Percentiles rank a stretch among this genome's conserved stretches.
phyloP scores from a whole-genome alignment of 2,113 vertebrate genomes.

The Alouatta palliata region DNA sequence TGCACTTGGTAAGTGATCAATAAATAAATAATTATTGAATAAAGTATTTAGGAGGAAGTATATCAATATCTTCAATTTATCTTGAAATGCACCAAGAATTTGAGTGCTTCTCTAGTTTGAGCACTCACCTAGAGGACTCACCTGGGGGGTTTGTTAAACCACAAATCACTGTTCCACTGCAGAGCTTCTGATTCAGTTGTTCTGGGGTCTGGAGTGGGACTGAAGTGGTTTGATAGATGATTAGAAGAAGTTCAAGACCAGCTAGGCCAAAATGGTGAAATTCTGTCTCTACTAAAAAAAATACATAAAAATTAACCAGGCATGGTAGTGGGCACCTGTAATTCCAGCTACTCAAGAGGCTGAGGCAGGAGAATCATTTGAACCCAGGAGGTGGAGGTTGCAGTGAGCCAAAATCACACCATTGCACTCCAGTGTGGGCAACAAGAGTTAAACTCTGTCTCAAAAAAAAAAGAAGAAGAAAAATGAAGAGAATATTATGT shows the following conservation, averaged over 20 bases:
- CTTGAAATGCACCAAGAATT: conserved; percentile 25
- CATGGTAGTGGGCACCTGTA: too few species aligned
- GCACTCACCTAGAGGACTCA: not conserved
- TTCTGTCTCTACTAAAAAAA: too few species aligned
- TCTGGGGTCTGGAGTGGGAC: not conserved
- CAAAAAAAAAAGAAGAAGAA: too few species aligned
- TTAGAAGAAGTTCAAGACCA: not conserved
- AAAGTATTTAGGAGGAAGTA: not conserved
- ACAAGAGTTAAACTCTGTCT: too few species aligned
- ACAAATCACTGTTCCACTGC: not conserved
- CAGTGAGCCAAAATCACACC: too few species aligned
- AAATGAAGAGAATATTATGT: not conserved
- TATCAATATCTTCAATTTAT: conserved; percentile 22
- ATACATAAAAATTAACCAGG: too few species aligned
- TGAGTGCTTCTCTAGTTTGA: conserved; percentile 8
- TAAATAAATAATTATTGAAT: conserved; percentile 53
- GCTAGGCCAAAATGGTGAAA: too few species aligned
- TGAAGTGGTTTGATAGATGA: not conserved
- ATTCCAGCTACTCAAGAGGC: too few species aligned
- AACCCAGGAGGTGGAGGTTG: too few species aligned
- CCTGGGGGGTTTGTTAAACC: not conserved
- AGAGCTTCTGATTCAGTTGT: not conserved
- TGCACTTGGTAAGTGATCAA: conserved; percentile 4
- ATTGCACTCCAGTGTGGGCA: too few species aligned
- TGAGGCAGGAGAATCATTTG: too few species aligned